A percentile compares a stretch with the other conserved stretches of the same genome.
Conservation (phyloP, 2,113 vertebrate species). For the Chaetorhynchus papuensis region DNA sequence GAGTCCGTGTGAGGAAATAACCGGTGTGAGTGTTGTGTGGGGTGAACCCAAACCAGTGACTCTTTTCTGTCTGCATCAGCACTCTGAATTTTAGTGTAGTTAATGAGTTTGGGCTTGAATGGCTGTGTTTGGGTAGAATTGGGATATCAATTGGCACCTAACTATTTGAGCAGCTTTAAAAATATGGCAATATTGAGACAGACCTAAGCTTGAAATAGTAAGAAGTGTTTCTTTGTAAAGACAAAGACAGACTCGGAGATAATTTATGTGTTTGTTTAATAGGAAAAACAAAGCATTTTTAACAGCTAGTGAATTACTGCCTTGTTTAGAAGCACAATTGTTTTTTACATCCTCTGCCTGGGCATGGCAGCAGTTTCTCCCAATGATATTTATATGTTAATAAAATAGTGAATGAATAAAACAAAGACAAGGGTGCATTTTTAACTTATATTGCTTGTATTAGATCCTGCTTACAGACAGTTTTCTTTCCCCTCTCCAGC, state of each 20-base stretch:
- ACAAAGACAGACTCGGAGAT: not conserved
- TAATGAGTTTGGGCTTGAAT: not conserved
- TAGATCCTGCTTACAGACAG: slow-evolving; percentile 20
- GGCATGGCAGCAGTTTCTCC: slow-evolving; percentile 8
- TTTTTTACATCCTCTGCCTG: not conserved
- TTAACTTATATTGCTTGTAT: slow-evolving; percentile 15
- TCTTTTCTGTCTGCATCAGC: not conserved
- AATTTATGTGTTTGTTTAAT: not conserved
- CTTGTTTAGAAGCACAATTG: not conserved
- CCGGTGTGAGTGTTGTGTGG: rapidly evolving
- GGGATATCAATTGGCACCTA: not conserved
- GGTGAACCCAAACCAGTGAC: not conserved
- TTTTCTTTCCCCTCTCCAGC: not conserved
- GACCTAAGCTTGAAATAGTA: not conserved
- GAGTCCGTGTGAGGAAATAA: rapidly evolving
- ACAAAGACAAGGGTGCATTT: slow-evolving; percentile 21
- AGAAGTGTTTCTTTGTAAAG: not conserved
- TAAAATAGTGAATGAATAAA: slow-evolving; percentile 54
- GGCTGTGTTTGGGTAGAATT: not conserved
- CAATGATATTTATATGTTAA: slow-evolving; percentile 55
- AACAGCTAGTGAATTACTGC: slow-evolving; percentile 13
- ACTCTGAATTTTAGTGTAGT: not conserved
- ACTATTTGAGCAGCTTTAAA: not conserved
- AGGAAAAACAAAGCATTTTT: not conserved
- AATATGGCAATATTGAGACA: not conserved